A percentile compares a stretch with the other conserved stretches of the same genome.
Conservation (phyloP, 2,797 vertebrate genomes). For the Limnodromus scolopaceus region DNA sequence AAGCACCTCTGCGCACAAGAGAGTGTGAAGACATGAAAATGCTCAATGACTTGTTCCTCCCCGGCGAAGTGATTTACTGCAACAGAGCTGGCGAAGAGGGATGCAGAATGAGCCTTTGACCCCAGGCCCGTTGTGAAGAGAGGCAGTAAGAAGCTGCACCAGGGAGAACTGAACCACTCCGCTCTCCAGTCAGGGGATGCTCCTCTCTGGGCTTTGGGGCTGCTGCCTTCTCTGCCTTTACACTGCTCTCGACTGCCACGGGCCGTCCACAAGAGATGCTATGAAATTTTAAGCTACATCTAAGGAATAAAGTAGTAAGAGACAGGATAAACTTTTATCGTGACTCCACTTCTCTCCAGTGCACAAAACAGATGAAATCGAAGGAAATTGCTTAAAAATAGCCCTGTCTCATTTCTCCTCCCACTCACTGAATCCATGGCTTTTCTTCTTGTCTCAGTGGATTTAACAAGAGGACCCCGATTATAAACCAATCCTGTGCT, state of each 20-base stretch:
- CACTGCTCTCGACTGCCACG: neutral
- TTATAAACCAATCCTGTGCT: neutral
- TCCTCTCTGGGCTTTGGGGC: neutral
- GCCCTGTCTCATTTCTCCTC: neutral
- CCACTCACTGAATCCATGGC: neutral
- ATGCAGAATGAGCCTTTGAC: neutral
- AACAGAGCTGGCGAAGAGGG: neutral
- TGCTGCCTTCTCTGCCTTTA: neutral
- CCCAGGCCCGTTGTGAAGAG: neutral
- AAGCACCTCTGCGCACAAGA: fast-evolving
- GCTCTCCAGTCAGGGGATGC: neutral
- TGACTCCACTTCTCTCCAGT: neutral
- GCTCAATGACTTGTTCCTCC: neutral
- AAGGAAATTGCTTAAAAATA: neutral
- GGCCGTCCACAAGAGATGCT: neutral
- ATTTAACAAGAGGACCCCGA: neutral
- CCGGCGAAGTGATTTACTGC: neutral
- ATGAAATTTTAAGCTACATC: neutral
- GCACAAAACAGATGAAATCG: too few relatives aligned
- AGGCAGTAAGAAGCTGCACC: neutral
- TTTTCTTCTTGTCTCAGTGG: neutral
- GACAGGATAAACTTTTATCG: neutral
- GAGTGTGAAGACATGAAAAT: neutral
- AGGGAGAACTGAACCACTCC: neutral
- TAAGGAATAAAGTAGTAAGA: neutral